Percentiles rank a stretch among this genome's conserved stretches.
Evolutionary conservation across 2,113 vertebrate genomes (phyloP).

Genomic region (Gasterosteus aculeatus): DNA sequence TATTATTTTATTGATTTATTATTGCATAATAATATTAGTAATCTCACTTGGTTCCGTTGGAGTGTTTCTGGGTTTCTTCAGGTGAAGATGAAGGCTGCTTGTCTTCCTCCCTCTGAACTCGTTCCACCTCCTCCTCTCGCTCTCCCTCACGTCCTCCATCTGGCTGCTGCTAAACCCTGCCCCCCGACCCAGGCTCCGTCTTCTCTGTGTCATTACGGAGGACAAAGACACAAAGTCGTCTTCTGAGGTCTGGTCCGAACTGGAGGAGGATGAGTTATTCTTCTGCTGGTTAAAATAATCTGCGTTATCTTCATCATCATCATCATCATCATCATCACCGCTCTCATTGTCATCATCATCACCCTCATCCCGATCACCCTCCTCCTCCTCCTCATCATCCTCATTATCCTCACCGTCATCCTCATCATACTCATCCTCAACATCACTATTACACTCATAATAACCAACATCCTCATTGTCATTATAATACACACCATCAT

Average conservation of each 20-base stretch:
- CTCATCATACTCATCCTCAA: too few species aligned
- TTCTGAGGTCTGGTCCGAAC: slow-evolving; percentile 8
- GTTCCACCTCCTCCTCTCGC: slow-evolving; percentile 33
- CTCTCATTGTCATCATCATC: too few species aligned
- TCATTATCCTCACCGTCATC: too few species aligned
- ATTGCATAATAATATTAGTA: too few species aligned
- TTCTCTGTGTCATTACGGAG: neutral
- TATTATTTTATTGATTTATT: too few species aligned
- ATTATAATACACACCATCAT: too few species aligned
- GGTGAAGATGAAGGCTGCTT: neutral
- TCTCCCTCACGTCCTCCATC: slow-evolving; percentile 22
- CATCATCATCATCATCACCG: neutral
- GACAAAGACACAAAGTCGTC: neutral
- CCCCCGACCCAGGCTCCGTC: neutral
- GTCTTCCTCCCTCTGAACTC: slow-evolving; percentile 38
- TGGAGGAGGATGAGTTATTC: neutral
- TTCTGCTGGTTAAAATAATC: neutral
- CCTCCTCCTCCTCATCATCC: neutral
- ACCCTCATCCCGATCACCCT: neutral
- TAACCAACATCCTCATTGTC: too few species aligned
- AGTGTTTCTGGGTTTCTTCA: slow-evolving; percentile 12
- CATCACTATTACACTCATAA: too few species aligned
- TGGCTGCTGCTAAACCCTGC: neutral
- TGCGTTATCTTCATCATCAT: neutral
- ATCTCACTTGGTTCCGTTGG: slow-evolving; percentile 63